These are phyloP conservation scores for Synergus itoensis DNA, from an alignment of 2,888 invertebrate species.

Conservation along the genomic window DNA sequence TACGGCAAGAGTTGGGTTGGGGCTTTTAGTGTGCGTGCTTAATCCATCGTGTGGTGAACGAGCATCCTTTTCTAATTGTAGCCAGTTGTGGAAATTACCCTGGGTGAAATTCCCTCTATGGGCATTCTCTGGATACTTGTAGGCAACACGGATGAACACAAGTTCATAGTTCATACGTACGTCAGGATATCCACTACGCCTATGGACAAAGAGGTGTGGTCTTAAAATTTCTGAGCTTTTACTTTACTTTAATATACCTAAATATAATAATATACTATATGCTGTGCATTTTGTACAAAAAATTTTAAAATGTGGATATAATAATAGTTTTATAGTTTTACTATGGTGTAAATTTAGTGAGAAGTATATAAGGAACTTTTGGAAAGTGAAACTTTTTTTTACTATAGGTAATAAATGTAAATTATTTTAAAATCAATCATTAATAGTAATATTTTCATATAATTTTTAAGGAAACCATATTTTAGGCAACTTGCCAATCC, in stretches of 20 bases:
- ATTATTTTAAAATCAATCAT: background rate
- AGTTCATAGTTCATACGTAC: too few species aligned
- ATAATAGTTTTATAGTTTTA: too few species aligned
- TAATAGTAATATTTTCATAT: background rate
- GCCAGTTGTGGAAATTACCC: slow-evolving; percentile 47
- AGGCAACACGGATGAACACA: background rate
- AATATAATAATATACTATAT: too few species aligned
- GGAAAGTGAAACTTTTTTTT: too few species aligned
- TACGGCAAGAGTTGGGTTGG: background rate
- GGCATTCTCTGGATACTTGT: slow-evolving; percentile 42
- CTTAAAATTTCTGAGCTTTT: too few species aligned
- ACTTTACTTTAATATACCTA: too few species aligned
- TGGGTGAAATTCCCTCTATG: slow-evolving; percentile 47
- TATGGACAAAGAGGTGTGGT: slow-evolving; percentile 1
- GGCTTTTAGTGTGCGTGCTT: slow-evolving; percentile 44
- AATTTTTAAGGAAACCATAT: background rate
- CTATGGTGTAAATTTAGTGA: too few species aligned
- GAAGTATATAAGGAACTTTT: too few species aligned
- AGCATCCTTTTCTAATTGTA: slow-evolving; percentile 46
- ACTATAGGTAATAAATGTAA: background rate
- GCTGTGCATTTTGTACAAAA: too few species aligned
- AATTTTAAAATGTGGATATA: too few species aligned
- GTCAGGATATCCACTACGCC: background rate
- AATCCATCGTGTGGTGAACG: slow-evolving; percentile 45
- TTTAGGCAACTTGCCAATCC: slow-evolving; percentile 39